Percentiles rank a stretch among this genome's conserved stretches.
Conservation (phyloP, 2,113 vertebrate genomes). For the Phylloscopus trochilus region DNA sequence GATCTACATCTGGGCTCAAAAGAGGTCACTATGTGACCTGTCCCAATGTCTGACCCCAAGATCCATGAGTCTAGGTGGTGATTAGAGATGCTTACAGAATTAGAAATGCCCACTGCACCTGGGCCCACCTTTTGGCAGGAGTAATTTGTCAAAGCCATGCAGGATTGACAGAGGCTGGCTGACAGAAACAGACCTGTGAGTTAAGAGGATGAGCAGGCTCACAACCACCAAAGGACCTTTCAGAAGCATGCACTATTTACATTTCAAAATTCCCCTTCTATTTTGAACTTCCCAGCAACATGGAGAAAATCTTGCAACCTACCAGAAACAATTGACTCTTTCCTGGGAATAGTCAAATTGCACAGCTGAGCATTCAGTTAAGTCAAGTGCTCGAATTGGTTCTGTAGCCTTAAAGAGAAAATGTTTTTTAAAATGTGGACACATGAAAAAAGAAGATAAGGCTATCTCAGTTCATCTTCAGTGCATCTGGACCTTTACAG, state of each 20-base stretch:
- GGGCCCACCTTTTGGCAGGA: neutral
- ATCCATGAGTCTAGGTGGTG: neutral
- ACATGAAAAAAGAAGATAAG: neutral
- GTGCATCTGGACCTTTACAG: neutral
- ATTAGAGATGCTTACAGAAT: neutral
- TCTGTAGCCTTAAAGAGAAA: constrained; percentile 80
- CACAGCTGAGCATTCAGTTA: constrained; percentile 89
- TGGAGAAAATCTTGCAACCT: constrained; percentile 40
- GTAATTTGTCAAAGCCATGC: neutral
- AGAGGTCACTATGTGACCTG: neutral
- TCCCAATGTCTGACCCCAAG: neutral
- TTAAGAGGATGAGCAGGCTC: neutral
- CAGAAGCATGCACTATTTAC: neutral
- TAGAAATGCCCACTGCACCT: neutral
- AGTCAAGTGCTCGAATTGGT: constrained; percentile 88
- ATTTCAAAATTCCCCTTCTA: neutral
- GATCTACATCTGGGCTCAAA: neutral
- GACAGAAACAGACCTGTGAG: neutral
- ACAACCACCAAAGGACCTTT: neutral
- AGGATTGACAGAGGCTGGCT: neutral
- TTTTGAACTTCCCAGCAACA: neutral
- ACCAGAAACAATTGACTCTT: constrained; percentile 97
- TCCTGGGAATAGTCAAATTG: constrained; percentile 97
- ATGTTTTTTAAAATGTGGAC: neutral
- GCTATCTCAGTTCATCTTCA: neutral